Evolutionary conservation across 2,888 invertebrate species (phyloP).

Genomic region (Hyalella azteca): DNA sequence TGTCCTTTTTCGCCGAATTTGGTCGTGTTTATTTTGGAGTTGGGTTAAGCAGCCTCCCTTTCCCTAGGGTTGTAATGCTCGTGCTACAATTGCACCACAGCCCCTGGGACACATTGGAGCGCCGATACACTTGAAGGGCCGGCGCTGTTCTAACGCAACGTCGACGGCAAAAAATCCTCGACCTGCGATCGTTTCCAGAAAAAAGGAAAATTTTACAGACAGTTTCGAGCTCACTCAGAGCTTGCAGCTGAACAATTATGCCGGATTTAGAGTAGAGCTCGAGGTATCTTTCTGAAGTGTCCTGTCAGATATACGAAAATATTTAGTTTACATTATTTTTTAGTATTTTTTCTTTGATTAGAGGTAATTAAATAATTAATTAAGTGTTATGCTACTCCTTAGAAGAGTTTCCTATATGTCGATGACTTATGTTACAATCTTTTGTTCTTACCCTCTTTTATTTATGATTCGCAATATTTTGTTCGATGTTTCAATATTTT

Average conservation of each 20-base stretch:
- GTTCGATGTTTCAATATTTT: too few species aligned
- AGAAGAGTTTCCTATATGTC: too few species aligned
- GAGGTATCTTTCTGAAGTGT: neutral
- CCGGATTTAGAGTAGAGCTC: neutral
- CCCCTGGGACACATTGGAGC: neutral
- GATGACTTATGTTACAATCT: too few species aligned
- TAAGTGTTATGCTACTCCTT: too few species aligned
- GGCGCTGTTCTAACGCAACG: neutral
- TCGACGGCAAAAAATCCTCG: too few species aligned
- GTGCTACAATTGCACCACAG: neutral
- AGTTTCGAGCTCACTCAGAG: neutral
- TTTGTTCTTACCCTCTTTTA: too few species aligned
- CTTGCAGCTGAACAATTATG: neutral
- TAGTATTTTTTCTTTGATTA: too few species aligned
- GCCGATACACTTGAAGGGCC: neutral
- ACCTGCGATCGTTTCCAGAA: neutral
- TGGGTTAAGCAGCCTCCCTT: neutral
- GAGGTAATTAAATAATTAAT: too few species aligned
- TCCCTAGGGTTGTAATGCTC: neutral
- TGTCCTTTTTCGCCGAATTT: neutral
- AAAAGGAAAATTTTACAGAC: neutral
- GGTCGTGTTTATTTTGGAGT: neutral
- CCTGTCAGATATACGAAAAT: neutral
- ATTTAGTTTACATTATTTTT: neutral
- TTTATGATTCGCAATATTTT: too few species aligned